Conservation (phyloP, 2,113 vertebrate species). For the Aepyceros melampus region DNA sequence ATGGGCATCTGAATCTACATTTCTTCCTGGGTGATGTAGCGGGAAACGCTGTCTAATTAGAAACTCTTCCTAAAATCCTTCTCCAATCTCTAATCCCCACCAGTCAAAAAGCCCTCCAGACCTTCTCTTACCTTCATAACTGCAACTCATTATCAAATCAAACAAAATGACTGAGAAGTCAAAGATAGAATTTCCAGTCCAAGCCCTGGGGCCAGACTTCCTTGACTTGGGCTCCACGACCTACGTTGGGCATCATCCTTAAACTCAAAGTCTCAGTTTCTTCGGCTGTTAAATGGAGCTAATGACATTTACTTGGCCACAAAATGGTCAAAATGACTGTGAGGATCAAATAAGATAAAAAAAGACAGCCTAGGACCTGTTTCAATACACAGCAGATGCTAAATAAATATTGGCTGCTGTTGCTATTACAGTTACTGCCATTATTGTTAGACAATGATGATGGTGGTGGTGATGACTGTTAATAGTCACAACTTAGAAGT, state of each 20-base stretch:
- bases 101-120: not conserved
- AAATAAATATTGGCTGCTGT: not conserved
- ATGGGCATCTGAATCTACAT: no score
- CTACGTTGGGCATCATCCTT: not conserved
- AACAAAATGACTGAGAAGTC: not conserved
- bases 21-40: not conserved
- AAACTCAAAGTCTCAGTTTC: not conserved
- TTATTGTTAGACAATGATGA: not conserved
- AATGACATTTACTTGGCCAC: not conserved
- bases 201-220: not conserved
- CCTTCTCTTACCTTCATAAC: not conserved
- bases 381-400: not conserved
- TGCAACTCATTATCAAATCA: not conserved
- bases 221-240: not conserved
- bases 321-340: not conserved
- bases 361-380: not conserved
- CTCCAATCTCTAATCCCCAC: not conserved
- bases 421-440: not conserved
- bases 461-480: not conserved
- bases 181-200: not conserved
- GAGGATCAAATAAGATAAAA: not conserved
- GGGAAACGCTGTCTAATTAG: rapidly evolving
- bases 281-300: not conserved
- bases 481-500: not conserved
- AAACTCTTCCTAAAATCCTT: not conserved